Conservation (phyloP, 2,113 vertebrate species). For the Hippocampus comes region DNA sequence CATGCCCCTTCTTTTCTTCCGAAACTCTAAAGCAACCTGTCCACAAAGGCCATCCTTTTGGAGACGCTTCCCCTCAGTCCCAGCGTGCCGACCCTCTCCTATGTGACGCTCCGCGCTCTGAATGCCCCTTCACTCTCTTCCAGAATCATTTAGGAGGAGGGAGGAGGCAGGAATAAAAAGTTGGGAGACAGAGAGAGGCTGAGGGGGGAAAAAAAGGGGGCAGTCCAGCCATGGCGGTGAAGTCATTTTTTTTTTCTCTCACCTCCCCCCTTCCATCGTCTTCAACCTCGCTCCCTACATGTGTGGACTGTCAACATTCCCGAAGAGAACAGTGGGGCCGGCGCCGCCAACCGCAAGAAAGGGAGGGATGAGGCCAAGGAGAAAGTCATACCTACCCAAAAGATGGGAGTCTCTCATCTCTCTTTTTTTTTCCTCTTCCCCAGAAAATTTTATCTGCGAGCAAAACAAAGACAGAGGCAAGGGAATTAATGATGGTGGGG, state of each 20-base stretch:
- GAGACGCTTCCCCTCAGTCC: slow-evolving; percentile 24
- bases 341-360: slow-evolving; percentile 4
- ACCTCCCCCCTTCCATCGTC: slow-evolving; percentile 36
- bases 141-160: slow-evolving; percentile 65
- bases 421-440: slow-evolving; percentile 30
- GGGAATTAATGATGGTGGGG: background rate
- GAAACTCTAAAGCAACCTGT: slow-evolving; percentile 26
- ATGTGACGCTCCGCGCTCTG: slow-evolving; percentile 59
- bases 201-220: slow-evolving; percentile 59
- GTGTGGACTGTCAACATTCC: slow-evolving; percentile 78
- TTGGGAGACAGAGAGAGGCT: slow-evolving; percentile 62
- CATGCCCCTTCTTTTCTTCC: slow-evolving; percentile 7
- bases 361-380: slow-evolving; percentile 21
- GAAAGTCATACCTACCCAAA: background rate
- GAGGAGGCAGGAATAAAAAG: slow-evolving; percentile 50
- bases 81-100: slow-evolving; percentile 39
- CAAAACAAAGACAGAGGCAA: slow-evolving; percentile 62
- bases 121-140: slow-evolving; percentile 65
- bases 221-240: slow-evolving; percentile 49
- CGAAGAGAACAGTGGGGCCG: slow-evolving; percentile 66
- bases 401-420: slow-evolving; percentile 16
- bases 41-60: slow-evolving; percentile 18
- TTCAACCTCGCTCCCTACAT: slow-evolving; percentile 41
- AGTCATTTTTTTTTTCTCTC: slow-evolving; percentile 64
- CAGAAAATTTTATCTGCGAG: slow-evolving; percentile 62